These are phyloP conservation scores for Rhinogobius similis DNA, from an alignment of 2,113 vertebrate species.

Conservation along the genomic window DNA sequence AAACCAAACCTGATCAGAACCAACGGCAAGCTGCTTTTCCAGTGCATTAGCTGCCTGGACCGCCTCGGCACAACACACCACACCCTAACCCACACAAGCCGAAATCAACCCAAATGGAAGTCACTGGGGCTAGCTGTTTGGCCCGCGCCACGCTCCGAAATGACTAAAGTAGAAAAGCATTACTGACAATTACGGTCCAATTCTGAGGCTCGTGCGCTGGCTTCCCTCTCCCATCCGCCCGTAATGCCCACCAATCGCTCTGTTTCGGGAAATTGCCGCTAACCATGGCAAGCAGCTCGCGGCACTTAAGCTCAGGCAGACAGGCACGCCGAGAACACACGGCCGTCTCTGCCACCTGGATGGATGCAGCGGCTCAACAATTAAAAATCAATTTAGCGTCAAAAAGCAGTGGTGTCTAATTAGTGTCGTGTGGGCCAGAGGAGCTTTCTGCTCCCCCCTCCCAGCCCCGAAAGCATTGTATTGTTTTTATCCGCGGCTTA, in stretches of 20 bases:
- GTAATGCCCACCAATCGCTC: slow-evolving; percentile 53
- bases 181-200: slow-evolving; percentile 90
- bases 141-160: slow-evolving; percentile 84
- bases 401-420: slow-evolving; percentile 77
- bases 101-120: slow-evolving; percentile 46
- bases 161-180: slow-evolving; percentile 89
- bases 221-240: slow-evolving; percentile 15
- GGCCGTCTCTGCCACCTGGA: slow-evolving; percentile 74
- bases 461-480: slow-evolving; percentile 29
- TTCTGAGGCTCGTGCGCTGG: slow-evolving; percentile 69
- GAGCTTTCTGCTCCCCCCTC: slow-evolving; percentile 44
- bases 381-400: slow-evolving; percentile 78
- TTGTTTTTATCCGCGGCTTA: slow-evolving; percentile 48
- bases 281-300: slow-evolving; percentile 63
- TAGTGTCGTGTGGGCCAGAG: slow-evolving; percentile 63
- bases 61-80: neutral
- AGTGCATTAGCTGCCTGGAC: slow-evolving; percentile 83
- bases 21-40: slow-evolving; percentile 85
- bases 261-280: slow-evolving; percentile 85
- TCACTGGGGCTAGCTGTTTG: slow-evolving; percentile 83
- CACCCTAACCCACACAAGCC: slow-evolving; percentile 65
- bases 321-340: slow-evolving; percentile 44
- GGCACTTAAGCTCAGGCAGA: slow-evolving; percentile 50
- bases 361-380: slow-evolving; percentile 72
- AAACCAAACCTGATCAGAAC: slow-evolving; percentile 74